Base-by-base conservation (phyloP, 2,797 vertebrate genomes). In the Ctenopoma multispine region DNA sequence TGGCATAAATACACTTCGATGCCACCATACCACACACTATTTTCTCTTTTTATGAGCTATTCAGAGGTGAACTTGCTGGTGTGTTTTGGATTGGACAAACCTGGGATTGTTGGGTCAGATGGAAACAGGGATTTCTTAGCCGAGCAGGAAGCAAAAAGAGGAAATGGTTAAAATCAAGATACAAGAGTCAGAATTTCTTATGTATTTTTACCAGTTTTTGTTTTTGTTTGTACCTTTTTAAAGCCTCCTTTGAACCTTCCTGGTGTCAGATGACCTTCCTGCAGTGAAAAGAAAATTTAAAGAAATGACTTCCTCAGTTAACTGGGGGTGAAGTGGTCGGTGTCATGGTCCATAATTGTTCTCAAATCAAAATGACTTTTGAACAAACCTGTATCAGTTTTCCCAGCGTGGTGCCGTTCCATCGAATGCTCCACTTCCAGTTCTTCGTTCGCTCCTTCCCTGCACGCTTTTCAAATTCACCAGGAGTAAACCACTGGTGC, bases 341-440 rank as follows among this genome's bases (percentile, higher is more conserved):
- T n/a, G 1, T 21, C 27, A 15, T n/a, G 4, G 3, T 15, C 1
- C 29, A 47, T 17, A 4, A 6, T 7, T 27, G 5, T 10, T 58
- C 3, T 15, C 51, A 15, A 56, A 15, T 21, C 13, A 10, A 23
- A 77, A 49, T 13, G 0, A 38, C 10, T 31, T 61, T 62, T 29
- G 1, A 36, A 48, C 51, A 46, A 57, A 95, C 94, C 90, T 91
- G 0, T 2, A 95, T 82, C 3, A 94, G 91, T 51, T 74, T 81
- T 18, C 1, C 49, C 14, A 94, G 83, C 0, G 91, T 1, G 2
- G 21, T 82, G 0, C 23, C 20, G 13, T 0, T 3, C 71, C 89
- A 94, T 38, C 47, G 79, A 59, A 95, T 94, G 78, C 77, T 92
- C 2, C 0, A 0, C 69, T 93, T 94, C 94, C 94, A 95, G 84